Evolutionary conservation across 2,888 invertebrate genomes (phyloP).

Genomic region (Dryadula phaetusa): DNA sequence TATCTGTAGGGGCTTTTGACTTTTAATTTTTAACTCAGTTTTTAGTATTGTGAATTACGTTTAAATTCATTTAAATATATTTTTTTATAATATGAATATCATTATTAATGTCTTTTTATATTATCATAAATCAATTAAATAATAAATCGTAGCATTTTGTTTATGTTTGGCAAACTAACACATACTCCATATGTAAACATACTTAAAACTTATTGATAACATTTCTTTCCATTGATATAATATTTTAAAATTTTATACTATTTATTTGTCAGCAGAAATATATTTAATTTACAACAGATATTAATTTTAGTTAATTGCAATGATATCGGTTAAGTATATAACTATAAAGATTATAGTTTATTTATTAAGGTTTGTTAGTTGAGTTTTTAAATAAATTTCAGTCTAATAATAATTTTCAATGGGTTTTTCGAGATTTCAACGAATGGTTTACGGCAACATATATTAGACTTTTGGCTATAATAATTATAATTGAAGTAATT

Average conservation of each 20-base stretch:
- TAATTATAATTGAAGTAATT: too few relatives aligned
- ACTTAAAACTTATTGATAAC: background rate
- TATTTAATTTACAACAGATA: too few relatives aligned
- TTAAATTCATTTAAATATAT: background rate
- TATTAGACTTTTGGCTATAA: too few relatives aligned
- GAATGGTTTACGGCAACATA: too few relatives aligned
- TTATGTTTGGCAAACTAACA: background rate
- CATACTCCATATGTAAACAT: slow-evolving; percentile 7
- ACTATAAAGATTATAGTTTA: too few relatives aligned
- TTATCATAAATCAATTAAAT: background rate
- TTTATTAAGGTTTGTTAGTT: too few relatives aligned
- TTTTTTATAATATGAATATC: background rate
- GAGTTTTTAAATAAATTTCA: too few relatives aligned
- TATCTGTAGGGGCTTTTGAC: slow-evolving; percentile 28
- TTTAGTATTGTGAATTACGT: slow-evolving; percentile 8
- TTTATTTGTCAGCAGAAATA: too few relatives aligned
- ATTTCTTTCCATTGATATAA: slow-evolving; percentile 8
- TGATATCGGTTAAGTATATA: too few relatives aligned
- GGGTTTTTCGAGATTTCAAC: too few relatives aligned
- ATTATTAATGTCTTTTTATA: background rate
- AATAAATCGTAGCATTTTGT: background rate
- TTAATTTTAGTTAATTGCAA: too few relatives aligned
- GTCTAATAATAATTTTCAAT: too few relatives aligned
- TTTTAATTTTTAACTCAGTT: slow-evolving; percentile 26
- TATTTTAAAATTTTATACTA: background rate